phyloP scores from a whole-genome alignment of 2,797 vertebrate genomes.

The Telmatherina bonti region DNA sequence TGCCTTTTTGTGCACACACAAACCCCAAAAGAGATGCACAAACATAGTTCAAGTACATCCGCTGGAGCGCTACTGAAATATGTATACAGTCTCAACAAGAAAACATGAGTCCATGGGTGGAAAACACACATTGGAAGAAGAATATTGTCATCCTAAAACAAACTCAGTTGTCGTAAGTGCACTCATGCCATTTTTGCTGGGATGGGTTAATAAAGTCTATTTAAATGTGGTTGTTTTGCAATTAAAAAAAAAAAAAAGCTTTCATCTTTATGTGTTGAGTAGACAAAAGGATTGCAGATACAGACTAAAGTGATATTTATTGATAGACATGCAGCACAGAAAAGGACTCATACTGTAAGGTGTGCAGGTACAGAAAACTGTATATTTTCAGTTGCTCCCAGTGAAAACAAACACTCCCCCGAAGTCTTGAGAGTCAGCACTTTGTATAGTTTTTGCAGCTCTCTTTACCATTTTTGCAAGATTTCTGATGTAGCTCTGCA shows the following conservation, averaged over 20 bases:
- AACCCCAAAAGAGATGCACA: constrained; percentile 50
- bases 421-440: constrained; percentile 66
- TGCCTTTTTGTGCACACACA: constrained; percentile 32
- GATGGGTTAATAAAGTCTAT: constrained; percentile 10
- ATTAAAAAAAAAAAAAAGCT: not conserved
- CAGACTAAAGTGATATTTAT: constrained; percentile 11
- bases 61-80: constrained; percentile 36
- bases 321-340: constrained; percentile 23
- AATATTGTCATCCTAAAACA: constrained; percentile 16
- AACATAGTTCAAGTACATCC: constrained; percentile 47
- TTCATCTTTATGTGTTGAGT: not conserved
- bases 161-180: not conserved
- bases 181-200: constrained; percentile 14
- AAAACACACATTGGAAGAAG: constrained; percentile 6
- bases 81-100: constrained; percentile 35
- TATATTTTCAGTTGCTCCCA: constrained; percentile 37
- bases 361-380: constrained; percentile 30
- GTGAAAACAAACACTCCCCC: constrained; percentile 50
- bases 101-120: constrained; percentile 1
- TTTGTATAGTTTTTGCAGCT: constrained; percentile 56
- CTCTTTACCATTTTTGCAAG: constrained; percentile 68
- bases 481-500: constrained; percentile 61
- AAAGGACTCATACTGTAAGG: constrained; percentile 14
- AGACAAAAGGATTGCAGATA: constrained; percentile 22
- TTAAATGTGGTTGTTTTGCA: constrained; percentile 28